Evolutionary conservation across 1,140 invertebrate species (phyloP), one percentile per base, ranked within the genome.

Genomic region (Hydropsyche tenuis): DNA sequence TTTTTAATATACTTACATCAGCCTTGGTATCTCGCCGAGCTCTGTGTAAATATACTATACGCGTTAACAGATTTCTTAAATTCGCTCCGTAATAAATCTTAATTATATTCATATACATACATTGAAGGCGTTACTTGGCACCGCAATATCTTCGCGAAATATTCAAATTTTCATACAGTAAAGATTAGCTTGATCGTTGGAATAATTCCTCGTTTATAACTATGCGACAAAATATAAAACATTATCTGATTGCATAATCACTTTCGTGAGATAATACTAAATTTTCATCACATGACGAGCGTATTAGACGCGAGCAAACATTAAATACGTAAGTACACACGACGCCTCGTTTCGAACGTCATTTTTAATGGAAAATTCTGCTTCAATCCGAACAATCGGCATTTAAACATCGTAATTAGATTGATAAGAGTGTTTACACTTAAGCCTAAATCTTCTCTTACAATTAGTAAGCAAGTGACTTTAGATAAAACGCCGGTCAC

Each of bases 11-110:
- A 60, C 30, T 37, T 56, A 70, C 18, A 51, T 42, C 60, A 20
- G 56, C 70, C 56, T 72, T 64, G 70, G 53, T 42, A 72, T 60
- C 18, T 45, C 18, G 43, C 42, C 18, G 25, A 48, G 43, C 37
- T 11, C 51, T 46, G 16, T 68, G 75, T 69, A 76, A 76, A 76
- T 72, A 74, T 53, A 37, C 30, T 37, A 53, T 48, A 14, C 53
- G 74, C 23, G 71, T 64, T 69, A 60, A 71, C 37, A 73, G 72
- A 76, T 76, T 76, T 76, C 75, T 76, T 74, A 72, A 74, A 76
- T 74, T 76, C 72, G 23, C 72, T 18, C 20, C 56, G 66, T 72
- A 74, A 69, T 76, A 76, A 76, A 76, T 76, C 75, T 76, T 76
- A 76, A 76, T 76, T 76, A 72, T 48, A 53, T 56, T 37, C 30